These are phyloP conservation scores for Girardinichthys multiradiatus DNA, from an alignment of 2,113 vertebrate species.

Conservation along the genomic window DNA sequence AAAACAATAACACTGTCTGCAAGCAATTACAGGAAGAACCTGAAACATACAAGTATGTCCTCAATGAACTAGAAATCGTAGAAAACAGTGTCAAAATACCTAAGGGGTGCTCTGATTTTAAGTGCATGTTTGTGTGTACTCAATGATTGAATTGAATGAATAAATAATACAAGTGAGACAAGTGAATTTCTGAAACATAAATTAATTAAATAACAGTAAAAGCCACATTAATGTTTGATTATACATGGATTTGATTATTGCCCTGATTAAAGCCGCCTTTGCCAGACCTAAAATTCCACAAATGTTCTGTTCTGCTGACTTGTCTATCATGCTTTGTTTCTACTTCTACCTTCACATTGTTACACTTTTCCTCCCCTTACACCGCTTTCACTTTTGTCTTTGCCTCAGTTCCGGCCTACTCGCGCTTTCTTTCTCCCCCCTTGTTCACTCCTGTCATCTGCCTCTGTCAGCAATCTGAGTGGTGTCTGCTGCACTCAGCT, in stretches of 20 bases:
- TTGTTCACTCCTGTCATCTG: slow-evolving; percentile 9
- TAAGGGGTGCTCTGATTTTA: too few relatives aligned
- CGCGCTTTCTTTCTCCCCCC: slow-evolving; percentile 6
- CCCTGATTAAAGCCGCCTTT: not conserved
- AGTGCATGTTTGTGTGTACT: too few relatives aligned
- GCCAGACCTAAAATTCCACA: not conserved
- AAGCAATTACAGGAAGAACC: too few relatives aligned
- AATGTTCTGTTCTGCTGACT: slow-evolving; percentile 9
- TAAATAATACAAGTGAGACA: too few relatives aligned
- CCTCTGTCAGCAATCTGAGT: slow-evolving; percentile 61
- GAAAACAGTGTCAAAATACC: too few relatives aligned
- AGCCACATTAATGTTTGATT: not conserved
- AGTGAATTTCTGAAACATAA: too few relatives aligned
- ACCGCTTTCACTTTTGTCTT: slow-evolving; percentile 23
- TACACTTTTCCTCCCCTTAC: slow-evolving; percentile 19
- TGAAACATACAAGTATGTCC: too few relatives aligned
- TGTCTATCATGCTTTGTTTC: slow-evolving; percentile 25
- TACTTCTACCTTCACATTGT: slow-evolving; percentile 24
- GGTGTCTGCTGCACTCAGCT: slow-evolving; percentile 41
- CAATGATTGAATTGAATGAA: too few relatives aligned
- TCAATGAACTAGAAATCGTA: too few relatives aligned
- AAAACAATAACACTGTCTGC: too few relatives aligned
- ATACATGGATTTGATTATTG: too few relatives aligned
- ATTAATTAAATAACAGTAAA: too few relatives aligned
- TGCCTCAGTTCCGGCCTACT: not conserved